Conservation (phyloP, 2,888 invertebrate genomes). For the Pantelozetes paolii region DNA sequence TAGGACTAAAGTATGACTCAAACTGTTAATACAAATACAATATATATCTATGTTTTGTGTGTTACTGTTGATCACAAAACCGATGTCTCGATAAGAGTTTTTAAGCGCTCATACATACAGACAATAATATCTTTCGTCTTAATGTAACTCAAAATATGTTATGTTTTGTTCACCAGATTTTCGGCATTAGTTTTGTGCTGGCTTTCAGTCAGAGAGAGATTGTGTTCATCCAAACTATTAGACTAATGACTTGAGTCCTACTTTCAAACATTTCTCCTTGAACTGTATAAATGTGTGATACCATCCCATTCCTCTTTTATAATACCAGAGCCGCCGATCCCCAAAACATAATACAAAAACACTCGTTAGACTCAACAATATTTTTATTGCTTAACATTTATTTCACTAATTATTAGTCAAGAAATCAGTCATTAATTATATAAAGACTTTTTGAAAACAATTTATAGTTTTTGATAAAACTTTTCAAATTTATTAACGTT, state of each 20-base stretch:
- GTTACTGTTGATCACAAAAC: too few species aligned
- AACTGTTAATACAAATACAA: too few species aligned
- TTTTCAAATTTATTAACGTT: too few species aligned
- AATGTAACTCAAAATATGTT: too few species aligned
- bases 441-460: too few species aligned
- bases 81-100: not conserved
- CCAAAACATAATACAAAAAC: not conserved
- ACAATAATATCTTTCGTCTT: too few species aligned
- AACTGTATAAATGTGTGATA: slow-evolving; percentile 31
- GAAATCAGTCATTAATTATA: too few species aligned
- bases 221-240: slow-evolving; percentile 20
- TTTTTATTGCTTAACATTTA: slow-evolving; percentile 1
- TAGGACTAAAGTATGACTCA: too few species aligned
- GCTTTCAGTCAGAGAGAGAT: slow-evolving; percentile 15
- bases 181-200: too few species aligned
- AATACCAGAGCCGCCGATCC: slow-evolving; percentile 4
- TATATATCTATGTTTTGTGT: too few species aligned
- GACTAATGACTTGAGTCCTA: slow-evolving; percentile 33
- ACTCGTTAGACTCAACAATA: slow-evolving; percentile 8
- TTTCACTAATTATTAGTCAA: not conserved
- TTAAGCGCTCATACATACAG: too few species aligned
- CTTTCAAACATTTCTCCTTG: slow-evolving; percentile 30
- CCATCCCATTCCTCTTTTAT: slow-evolving; percentile 4
- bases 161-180: slow-evolving; percentile 5
- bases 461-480: too few species aligned